Base-by-base conservation (phyloP, 1,140 invertebrate species). In the Ceratina japonica region DNA sequence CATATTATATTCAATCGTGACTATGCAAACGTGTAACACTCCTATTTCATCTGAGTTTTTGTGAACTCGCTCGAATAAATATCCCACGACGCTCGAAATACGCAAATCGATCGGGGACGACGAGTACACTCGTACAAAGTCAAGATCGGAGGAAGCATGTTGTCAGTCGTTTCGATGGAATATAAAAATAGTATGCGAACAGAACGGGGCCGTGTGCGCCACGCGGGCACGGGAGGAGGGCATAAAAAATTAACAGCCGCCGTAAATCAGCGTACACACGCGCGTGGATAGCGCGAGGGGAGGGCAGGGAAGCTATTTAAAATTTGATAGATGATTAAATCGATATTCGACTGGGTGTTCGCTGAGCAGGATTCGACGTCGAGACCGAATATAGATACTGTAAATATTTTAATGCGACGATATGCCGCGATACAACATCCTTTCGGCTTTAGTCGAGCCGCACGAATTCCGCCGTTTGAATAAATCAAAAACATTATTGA, bases 321-420 rank as follows among this genome's bases (percentile, higher is more conserved):
- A 82, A 13, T 85, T 82, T 82, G 64, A 85, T 64, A 20, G 52
- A 69, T 58, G 56, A 81, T 81, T 73, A 65, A 78, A 84, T 85
- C 84, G 79, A 85, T 79, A 79, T 56, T 44, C 58, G 20, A 51
- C 51, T 56, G 72, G 75, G 79, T 79, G 66, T 69, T 78, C 73
- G 70, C 74, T 56, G 71, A 72, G 18, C 49, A 75, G 65, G 72
- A 74, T 76, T 61, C 49, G 52, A 66, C 69, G 64, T 69, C 49
- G 58, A 73, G 3, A 58, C 52, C 56, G 58, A 74, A 83, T 83
- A 72, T 79, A 80, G 82, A 84, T 73, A 64, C 71, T 68, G 73
- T 84, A 79, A 84, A 84, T 84, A 84, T 84, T 84, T 84, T 82
- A 84, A 83, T 59, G 31, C 66, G 70, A 75, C 82, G 81, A 79